phyloP scores from a whole-genome alignment of 1,140 invertebrate genomes.

The Drosophila truncata region DNA sequence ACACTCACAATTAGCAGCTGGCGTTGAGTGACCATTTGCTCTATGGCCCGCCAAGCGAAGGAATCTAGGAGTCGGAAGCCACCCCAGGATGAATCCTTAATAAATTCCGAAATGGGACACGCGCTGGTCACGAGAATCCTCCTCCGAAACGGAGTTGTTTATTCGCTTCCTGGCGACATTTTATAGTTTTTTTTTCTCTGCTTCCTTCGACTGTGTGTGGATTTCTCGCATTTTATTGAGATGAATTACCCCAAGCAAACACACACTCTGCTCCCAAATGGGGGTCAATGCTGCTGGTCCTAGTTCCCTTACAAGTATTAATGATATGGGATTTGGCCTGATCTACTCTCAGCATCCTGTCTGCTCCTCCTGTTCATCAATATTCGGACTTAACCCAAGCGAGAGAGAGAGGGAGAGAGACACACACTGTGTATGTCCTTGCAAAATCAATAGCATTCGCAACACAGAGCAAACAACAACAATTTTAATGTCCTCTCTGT shows the following conservation, averaged over 20 bases:
- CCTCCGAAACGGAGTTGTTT: constrained; percentile 55
- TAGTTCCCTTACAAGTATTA: constrained; percentile 59
- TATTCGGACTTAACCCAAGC: constrained; percentile 45
- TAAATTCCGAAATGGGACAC: constrained; percentile 67
- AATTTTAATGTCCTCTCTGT: constrained; percentile 68
- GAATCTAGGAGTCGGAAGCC: constrained; percentile 13
- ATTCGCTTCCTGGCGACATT: constrained; percentile 57
- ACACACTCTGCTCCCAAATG: constrained; percentile 48
- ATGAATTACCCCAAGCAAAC: constrained; percentile 67
- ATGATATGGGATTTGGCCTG: constrained; percentile 73
- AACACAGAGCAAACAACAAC: constrained; percentile 30
- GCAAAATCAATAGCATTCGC: constrained; percentile 55
- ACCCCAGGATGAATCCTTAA: constrained; percentile 45
- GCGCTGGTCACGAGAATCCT: constrained; percentile 54
- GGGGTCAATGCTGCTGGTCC: constrained; percentile 50
- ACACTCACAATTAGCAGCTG: constrained; percentile 78
- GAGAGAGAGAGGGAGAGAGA: too few species aligned
- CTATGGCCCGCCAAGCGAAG: constrained; percentile 2
- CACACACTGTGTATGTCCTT: neutral
- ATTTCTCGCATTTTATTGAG: constrained; percentile 75
- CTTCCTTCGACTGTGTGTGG: constrained; percentile 37
- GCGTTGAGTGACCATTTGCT: constrained; percentile 52
- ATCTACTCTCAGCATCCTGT: constrained; percentile 44
- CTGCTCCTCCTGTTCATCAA: constrained; percentile 49
- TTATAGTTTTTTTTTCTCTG: constrained; percentile 63